Conservation (phyloP, 2,113 vertebrate species). For the Chaenogobius annularis region DNA sequence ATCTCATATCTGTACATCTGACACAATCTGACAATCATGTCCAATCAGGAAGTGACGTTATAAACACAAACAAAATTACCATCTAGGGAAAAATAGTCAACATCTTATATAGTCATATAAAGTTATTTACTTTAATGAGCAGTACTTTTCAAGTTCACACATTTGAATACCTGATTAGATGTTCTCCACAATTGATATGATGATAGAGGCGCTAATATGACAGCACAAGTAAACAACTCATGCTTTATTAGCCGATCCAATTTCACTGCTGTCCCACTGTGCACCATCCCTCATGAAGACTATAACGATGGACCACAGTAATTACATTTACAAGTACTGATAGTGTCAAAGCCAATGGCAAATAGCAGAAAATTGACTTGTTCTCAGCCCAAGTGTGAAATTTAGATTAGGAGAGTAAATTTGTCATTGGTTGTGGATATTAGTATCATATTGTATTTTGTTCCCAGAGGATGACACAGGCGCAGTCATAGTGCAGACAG, state of each 20-base stretch:
- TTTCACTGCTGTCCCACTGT: background rate
- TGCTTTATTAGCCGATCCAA: conserved; percentile 15
- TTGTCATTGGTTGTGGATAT: background rate
- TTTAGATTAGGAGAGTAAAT: conserved; percentile 5
- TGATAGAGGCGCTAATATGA: conserved; percentile 18
- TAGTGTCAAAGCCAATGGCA: background rate
- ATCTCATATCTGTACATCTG: no score
- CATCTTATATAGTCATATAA: no score
- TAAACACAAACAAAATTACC: no score
- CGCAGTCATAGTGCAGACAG: conserved; percentile 91
- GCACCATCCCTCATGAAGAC: conserved; percentile 14
- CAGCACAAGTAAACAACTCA: conserved; percentile 16
- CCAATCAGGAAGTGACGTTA: no score
- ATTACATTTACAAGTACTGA: conserved; percentile 7
- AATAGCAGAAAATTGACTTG: conserved; percentile 8
- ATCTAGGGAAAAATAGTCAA: no score
- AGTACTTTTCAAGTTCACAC: background rate
- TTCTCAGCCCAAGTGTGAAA: conserved; percentile 8
- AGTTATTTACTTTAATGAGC: background rate
- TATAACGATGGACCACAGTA: conserved; percentile 5
- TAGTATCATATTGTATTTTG: background rate
- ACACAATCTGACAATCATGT: no score
- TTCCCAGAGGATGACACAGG: conserved; percentile 87
- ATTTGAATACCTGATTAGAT: background rate
- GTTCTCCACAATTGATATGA: background rate